phyloP scores from a whole-genome alignment of 2,888 invertebrate species.

The Tenthredo scrophulariae region DNA sequence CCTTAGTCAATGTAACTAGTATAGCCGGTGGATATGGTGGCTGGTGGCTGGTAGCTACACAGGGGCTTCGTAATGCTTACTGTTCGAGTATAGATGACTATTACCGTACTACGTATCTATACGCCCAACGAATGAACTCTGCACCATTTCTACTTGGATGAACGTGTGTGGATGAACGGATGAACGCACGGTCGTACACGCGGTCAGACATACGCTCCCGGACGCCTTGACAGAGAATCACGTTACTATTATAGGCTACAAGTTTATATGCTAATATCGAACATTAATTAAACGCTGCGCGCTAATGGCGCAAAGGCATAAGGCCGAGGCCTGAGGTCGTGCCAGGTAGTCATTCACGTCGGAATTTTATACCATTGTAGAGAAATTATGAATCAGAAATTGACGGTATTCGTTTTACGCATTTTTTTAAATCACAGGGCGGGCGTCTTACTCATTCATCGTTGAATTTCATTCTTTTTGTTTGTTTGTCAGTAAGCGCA shows the following conservation, averaged over 20 bases:
- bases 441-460: not conserved
- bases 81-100: constrained; percentile 59
- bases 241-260: constrained; percentile 65
- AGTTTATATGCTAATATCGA: constrained; percentile 71
- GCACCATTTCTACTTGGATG: constrained; percentile 34
- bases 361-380: not conserved
- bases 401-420: not conserved
- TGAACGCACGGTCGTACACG: not conserved
- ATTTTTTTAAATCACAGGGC: not conserved
- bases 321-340: constrained; percentile 9
- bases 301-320: constrained; percentile 56
- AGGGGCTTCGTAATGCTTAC: constrained; percentile 75
- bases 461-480: not conserved
- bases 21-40: constrained; percentile 64
- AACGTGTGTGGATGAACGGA: constrained; percentile 3
- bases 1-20: constrained; percentile 75
- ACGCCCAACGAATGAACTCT: constrained; percentile 38
- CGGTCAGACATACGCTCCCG: constrained; percentile 12
- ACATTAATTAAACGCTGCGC: constrained; percentile 71
- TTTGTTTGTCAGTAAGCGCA: not conserved
- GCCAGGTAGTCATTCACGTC: not conserved
- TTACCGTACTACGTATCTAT: not conserved
- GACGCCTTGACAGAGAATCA: constrained; percentile 57
- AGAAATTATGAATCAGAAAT: not conserved
- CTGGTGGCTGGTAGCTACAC: constrained; percentile 58